phyloP scores from a whole-genome alignment of 2,888 invertebrate species.

The Cheilosia urbana region DNA sequence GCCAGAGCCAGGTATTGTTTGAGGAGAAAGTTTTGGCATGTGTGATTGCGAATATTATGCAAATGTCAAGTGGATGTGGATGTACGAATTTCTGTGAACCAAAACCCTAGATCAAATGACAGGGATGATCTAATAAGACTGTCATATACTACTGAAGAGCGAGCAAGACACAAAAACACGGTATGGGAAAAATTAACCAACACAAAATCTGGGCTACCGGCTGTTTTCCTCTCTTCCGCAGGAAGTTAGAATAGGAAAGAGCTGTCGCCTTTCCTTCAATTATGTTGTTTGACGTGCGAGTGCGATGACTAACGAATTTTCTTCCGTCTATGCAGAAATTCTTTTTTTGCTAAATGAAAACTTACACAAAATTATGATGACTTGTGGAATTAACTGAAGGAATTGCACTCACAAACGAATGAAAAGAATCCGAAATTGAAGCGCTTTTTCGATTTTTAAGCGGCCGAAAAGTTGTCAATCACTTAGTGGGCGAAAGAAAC shows the following conservation, averaged over 20 bases:
- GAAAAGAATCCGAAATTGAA: slow-evolving; percentile 9
- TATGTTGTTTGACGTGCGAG: slow-evolving; percentile 40
- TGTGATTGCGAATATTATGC: slow-evolving; percentile 57
- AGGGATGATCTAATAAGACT: slow-evolving; percentile 59
- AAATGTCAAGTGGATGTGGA: slow-evolving; percentile 56
- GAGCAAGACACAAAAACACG: slow-evolving; percentile 10
- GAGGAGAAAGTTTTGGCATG: slow-evolving; percentile 50
- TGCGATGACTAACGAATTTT: slow-evolving; percentile 68
- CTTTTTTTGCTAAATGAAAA: slow-evolving; percentile 37
- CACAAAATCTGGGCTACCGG: slow-evolving; percentile 64
- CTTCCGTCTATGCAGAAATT: slow-evolving; percentile 39
- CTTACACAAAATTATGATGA: slow-evolving; percentile 65
- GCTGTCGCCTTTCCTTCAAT: slow-evolving; percentile 31
- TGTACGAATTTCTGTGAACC: background rate
- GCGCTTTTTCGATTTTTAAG: no score
- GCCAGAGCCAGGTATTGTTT: background rate
- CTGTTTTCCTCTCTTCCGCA: slow-evolving; percentile 71
- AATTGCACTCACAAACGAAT: slow-evolving; percentile 2
- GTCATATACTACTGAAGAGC: background rate
- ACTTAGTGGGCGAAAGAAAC: background rate
- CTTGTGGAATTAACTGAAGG: slow-evolving; percentile 21
- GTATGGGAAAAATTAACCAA: slow-evolving; percentile 40
- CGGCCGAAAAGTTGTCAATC: background rate
- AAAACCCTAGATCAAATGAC: background rate
- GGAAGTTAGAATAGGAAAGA: slow-evolving; percentile 56